Percentiles rank a stretch among this genome's conserved stretches.
Evolutionary conservation across 2,797 vertebrate species (phyloP).

Genomic region (Leptodactylus fallax): DNA sequence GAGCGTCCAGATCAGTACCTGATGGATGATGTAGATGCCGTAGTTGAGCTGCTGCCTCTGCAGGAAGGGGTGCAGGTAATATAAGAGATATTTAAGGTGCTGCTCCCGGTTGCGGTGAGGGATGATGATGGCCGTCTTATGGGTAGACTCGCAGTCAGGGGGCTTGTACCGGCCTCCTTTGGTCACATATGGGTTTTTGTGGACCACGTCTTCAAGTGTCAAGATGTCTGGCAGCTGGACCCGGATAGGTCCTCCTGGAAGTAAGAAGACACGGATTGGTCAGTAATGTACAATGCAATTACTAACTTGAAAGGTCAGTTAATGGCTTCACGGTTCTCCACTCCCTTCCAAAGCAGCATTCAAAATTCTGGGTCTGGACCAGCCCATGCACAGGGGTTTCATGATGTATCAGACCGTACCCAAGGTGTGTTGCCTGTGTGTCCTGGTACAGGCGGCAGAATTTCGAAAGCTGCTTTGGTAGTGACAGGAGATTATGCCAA

Average conservation of each 20-base stretch:
- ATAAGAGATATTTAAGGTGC: conserved; percentile 82
- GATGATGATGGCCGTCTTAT: conserved; percentile 80
- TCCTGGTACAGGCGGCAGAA: no score
- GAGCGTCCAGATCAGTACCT: conserved; percentile 70
- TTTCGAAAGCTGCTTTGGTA: no score
- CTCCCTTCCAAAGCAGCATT: neutral
- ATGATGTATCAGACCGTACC: no score
- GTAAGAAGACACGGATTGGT: neutral
- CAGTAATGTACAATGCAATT: neutral
- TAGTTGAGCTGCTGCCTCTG: conserved; percentile 84
- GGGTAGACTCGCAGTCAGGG: conserved; percentile 78
- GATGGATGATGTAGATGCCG: conserved; percentile 84
- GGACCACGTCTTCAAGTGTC: conserved; percentile 74
- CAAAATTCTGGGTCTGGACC: no score
- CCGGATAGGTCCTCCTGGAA: conserved; percentile 80
- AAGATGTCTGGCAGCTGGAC: conserved; percentile 78
- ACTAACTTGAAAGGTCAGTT: no score
- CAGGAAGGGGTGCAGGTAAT: conserved; percentile 84
- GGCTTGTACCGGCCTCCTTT: conserved; percentile 81
- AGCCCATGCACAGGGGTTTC: no score
- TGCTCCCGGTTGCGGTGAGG: conserved; percentile 81
- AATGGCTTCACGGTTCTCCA: neutral
- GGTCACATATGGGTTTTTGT: conserved; percentile 79
- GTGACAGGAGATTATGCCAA: no score
- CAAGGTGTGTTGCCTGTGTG: no score